Evolutionary conservation across 2,797 vertebrate genomes (phyloP), one percentile per base, ranked within the genome.

Genomic region (Phylloscopus collybita): DNA sequence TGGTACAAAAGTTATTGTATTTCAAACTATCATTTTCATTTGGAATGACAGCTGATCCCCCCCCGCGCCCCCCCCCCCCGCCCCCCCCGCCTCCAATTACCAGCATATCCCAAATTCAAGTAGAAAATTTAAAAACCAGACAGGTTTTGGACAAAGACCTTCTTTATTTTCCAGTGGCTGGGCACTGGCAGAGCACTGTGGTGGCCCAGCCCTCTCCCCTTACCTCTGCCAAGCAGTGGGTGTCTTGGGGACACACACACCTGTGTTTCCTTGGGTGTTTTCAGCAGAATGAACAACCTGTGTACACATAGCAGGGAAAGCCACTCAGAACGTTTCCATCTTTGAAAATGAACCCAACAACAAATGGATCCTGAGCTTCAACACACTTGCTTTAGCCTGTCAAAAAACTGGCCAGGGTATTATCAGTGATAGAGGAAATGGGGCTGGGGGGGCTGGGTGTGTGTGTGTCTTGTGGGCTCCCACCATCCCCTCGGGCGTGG

Each of bases 401-500:
- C 25, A n/a, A 0, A 4, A 49, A 73, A 56, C 14, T 22, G 69
- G 34, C 10, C 30, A 5, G 16, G 6, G 12, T 17, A 18, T n/a
- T 2, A 2, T 10, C 13, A 59, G 17, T 49, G n/a, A 54, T 3
- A 36, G 42, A 14, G 0, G 2, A 47, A 84, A 36, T 10, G 22
- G 21, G 47, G 26, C 21, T 40, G 29, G 15, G 45, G 45, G 13
- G 25, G 1, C 9, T 14, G 21, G 9, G 6, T 4, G 20, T 5
- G 3, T 23, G 22, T 49, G n/a, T 15, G 25, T 36, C 40, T 20
- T 1, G 0, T 22, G 22, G 30, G 40, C 8, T 73, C 61, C 30
- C 51, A 23, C 44, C 1, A 7, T 10, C 1, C 1, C n/a, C 6
- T 60, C 0, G 2, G 10, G 2, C 8, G 7, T 29, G 25, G 16